Evolutionary conservation across 2,888 invertebrate species (phyloP).

Genomic region (Hirudinaria manillensis): DNA sequence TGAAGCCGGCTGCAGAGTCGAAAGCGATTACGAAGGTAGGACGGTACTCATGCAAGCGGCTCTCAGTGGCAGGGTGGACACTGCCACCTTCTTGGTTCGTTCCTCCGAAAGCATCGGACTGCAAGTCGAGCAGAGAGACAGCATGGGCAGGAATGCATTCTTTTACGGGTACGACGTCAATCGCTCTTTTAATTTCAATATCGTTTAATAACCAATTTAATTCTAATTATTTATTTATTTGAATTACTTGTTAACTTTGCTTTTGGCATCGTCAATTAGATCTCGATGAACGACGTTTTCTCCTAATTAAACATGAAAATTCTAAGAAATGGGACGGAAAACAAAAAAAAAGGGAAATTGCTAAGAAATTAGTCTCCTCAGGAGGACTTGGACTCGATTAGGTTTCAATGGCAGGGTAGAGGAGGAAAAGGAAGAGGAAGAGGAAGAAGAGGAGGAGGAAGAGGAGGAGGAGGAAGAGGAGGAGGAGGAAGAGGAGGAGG

Average conservation of each 20-base stretch:
- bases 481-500: not conserved
- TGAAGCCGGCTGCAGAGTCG: conserved; percentile 38
- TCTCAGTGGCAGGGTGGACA: conserved; percentile 36
- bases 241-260: not conserved
- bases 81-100: conserved; percentile 37
- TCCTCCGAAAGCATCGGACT: conserved; percentile 34
- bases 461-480: conserved; percentile 1
- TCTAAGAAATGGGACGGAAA: too few species aligned
- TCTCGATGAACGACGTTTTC: not conserved
- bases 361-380: too few species aligned
- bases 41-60: conserved; percentile 41
- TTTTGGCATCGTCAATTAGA: not conserved
- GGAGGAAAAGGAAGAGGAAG: not conserved
- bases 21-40: conserved; percentile 31
- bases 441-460: conserved; percentile 2
- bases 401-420: too few species aligned
- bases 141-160: conserved; percentile 38
- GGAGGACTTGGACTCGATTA: too few species aligned
- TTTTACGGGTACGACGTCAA: conserved; percentile 39
- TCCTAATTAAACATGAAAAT: not conserved
- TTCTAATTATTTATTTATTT: not conserved
- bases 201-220: not conserved
- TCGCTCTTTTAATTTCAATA: not conserved
- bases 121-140: conserved; percentile 38
- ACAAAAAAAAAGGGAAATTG: too few species aligned